phyloP scores from a whole-genome alignment of 2,888 invertebrate genomes.

The Hololepta plana region DNA sequence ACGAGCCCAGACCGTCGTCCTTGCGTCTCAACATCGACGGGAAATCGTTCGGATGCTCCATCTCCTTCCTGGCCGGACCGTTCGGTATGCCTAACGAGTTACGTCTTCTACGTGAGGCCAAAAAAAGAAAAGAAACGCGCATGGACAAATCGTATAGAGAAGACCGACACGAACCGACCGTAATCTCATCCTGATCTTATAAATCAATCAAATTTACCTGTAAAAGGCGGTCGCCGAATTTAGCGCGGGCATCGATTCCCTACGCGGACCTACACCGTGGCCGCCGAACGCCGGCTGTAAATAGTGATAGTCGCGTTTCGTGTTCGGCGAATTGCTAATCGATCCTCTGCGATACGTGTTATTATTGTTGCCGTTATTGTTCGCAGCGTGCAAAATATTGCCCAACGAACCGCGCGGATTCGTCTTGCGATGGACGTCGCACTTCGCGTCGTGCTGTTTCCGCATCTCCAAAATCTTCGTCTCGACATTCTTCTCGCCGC shows the following conservation, averaged over 20 bases:
- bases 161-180: not conserved
- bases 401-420: slow-evolving; percentile 36
- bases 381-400: slow-evolving; percentile 31
- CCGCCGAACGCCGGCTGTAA: slow-evolving; percentile 19
- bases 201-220: slow-evolving; percentile 14
- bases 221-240: slow-evolving; percentile 17
- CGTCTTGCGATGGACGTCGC: slow-evolving; percentile 50
- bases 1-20: slow-evolving; percentile 23
- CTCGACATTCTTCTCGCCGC: slow-evolving; percentile 33
- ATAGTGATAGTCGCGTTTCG: slow-evolving; percentile 16
- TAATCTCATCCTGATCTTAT: slow-evolving; percentile 1
- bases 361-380: slow-evolving; percentile 9
- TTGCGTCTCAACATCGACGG: slow-evolving; percentile 42
- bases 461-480: too few species aligned
- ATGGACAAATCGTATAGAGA: not conserved
- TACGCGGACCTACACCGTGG: slow-evolving; percentile 30
- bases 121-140: not conserved
- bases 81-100: slow-evolving; percentile 42
- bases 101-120: too few species aligned
- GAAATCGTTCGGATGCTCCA: slow-evolving; percentile 54
- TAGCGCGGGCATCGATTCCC: slow-evolving; percentile 29
- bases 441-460: slow-evolving; percentile 49
- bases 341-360: slow-evolving; percentile 37
- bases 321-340: slow-evolving; percentile 24
- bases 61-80: slow-evolving; percentile 34